Conservation (phyloP, 2,113 vertebrate genomes). For the Gobiocypris rarus region DNA sequence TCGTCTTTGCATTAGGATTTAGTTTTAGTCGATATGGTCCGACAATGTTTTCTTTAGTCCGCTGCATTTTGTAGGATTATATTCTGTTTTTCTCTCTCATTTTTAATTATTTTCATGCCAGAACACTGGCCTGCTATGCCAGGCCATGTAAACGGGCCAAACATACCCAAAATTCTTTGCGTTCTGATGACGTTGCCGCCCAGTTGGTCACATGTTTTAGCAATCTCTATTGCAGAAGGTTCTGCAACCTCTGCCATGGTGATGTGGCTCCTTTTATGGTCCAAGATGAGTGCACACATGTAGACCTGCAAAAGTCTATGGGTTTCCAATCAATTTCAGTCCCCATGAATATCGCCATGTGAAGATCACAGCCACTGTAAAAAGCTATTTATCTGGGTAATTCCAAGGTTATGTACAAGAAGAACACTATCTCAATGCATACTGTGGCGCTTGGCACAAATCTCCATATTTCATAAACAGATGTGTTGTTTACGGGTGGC, state of each 20-base stretch:
- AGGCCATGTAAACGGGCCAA: too few species aligned
- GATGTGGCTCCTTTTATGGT: background rate
- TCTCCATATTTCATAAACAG: slow-evolving; percentile 29
- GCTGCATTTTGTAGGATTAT: too few species aligned
- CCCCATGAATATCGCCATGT: background rate
- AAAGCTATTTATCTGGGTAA: slow-evolving; percentile 13
- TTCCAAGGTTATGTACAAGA: slow-evolving; percentile 19
- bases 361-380: slow-evolving; percentile 18
- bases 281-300: background rate
- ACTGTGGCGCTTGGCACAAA: background rate
- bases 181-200: too few species aligned
- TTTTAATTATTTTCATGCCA: too few species aligned
- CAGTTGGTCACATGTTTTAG: too few species aligned
- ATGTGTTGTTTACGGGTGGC: slow-evolving; percentile 20
- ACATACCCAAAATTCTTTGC: too few species aligned
- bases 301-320: background rate
- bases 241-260: background rate
- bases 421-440: background rate
- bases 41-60: too few species aligned
- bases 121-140: too few species aligned
- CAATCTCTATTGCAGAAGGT: background rate
- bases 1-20: too few species aligned
- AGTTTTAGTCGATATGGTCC: too few species aligned
- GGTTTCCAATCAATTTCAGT: slow-evolving; percentile 12
- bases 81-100: too few species aligned